phyloP scores from a whole-genome alignment of 2,113 vertebrate species.

The Petroica traversi region DNA sequence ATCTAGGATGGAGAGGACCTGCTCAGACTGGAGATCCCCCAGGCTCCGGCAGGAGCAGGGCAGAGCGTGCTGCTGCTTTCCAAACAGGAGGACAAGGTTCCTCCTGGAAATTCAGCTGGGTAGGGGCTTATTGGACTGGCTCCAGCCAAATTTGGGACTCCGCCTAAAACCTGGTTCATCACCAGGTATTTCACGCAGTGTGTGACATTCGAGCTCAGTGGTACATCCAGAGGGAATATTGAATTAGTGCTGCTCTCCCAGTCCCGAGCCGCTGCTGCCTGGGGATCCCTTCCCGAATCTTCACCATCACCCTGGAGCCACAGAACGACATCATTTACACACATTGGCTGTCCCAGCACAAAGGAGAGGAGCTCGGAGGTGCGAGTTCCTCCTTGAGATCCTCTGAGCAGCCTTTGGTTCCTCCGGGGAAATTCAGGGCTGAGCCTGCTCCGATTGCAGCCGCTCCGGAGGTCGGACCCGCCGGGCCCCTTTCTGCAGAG shows the following conservation, averaged over 20 bases:
- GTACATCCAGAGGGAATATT: neutral
- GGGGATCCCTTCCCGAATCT: neutral
- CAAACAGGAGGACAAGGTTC: accelerated
- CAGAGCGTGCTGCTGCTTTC: neutral
- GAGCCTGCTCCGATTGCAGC: neutral
- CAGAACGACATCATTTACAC: neutral
- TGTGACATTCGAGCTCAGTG: neutral
- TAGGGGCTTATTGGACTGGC: neutral
- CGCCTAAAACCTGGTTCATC: neutral
- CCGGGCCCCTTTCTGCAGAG: neutral
- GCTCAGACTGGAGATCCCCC: accelerated
- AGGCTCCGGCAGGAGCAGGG: neutral
- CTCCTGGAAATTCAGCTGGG: neutral
- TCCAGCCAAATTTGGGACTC: neutral
- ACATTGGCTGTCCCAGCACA: neutral
- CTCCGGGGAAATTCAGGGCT: neutral
- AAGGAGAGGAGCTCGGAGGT: neutral
- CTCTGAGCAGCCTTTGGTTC: accelerated
- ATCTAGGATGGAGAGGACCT: accelerated
- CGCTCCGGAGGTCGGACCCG: neutral
- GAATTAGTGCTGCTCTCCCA: neutral
- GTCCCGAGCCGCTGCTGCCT: neutral
- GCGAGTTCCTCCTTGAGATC: neutral
- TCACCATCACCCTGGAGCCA: neutral
- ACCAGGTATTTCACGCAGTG: neutral